Evolutionary conservation across 1,140 invertebrate genomes (phyloP), one percentile per base, ranked within the genome.

Genomic region (Dendroctonus valens): DNA sequence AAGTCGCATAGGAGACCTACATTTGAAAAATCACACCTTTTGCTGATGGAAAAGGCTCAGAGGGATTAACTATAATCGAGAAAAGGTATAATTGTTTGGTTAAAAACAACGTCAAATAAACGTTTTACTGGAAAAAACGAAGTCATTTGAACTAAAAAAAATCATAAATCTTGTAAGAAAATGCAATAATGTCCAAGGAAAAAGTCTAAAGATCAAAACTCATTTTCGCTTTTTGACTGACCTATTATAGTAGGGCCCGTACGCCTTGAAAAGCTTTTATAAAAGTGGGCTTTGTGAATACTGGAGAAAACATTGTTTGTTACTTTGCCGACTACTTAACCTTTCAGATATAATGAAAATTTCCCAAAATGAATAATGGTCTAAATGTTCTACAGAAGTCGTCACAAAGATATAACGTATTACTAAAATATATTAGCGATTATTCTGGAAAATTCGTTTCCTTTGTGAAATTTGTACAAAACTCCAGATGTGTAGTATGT

Each of bases 251-350:
- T 4, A 11, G 26, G 39, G 42, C 39, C 6, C 26, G 26, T 57
- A 12, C 39, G 15, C 11, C 54, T 41, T 57, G 14, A 57, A 53
- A 57, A 57, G 54, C 54, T 57, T 57, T 57, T 57, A 57, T 57
- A 57, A 57, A 57, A 57, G 42, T 57, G 40, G 54, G 15, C 8
- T 15, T 57, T 57, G 54, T 57, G 40, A 57, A 41, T 40, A 57
- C 42, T 57, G 39, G 11, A 41, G 39, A 42, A 57, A 57, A 57
- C 54, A 57, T 42, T 41, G 54, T 41, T 57, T 38, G 54, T 14
- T 42, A 57, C 54, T 57, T 57, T 57, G 54, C 40, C n/a, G 12
- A 7, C 7, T 11, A 50, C 48, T 50, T 11, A 14, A 15, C 7
- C 12, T 12, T 46, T 46, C 42, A 12, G n/a, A 50, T 7, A 50